These are phyloP conservation scores for Hyposmocoma kahamanoa DNA, from an alignment of 1,140 invertebrate genomes.

Conservation along the genomic window DNA sequence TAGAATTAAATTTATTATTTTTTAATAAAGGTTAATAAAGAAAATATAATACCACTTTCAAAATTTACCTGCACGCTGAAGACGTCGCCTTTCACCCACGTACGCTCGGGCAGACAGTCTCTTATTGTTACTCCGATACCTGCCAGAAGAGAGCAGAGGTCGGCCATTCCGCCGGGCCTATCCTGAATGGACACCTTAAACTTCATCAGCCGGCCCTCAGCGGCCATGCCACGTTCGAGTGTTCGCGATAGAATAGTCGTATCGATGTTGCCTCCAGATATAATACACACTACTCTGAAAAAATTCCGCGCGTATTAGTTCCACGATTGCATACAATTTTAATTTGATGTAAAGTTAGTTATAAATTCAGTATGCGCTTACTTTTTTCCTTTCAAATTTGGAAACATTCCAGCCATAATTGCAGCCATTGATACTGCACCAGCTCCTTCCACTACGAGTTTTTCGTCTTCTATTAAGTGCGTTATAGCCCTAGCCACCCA, in stretches of 20 bases:
- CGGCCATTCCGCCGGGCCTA: conserved; percentile 89
- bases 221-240: conserved; percentile 91
- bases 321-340: too few species aligned
- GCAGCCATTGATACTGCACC: conserved; percentile 90
- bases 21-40: too few species aligned
- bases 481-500: conserved; percentile 93
- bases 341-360: too few species aligned
- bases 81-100: conserved; percentile 91
- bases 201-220: conserved; percentile 89
- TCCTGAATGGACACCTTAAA: conserved; percentile 89
- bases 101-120: conserved; percentile 93
- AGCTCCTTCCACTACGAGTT: conserved; percentile 93
- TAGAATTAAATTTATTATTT: too few species aligned
- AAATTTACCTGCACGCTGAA: conserved; percentile 88
- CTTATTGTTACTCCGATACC: conserved; percentile 90
- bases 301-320: too few species aligned
- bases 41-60: too few species aligned
- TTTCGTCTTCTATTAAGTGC: conserved; percentile 90
- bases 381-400: conserved; percentile 93
- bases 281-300: conserved; percentile 85
- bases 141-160: conserved; percentile 83
- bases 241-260: conserved; percentile 92
- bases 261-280: conserved; percentile 96
- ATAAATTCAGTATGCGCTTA: too few species aligned
- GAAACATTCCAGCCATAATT: conserved; percentile 86